Evolutionary conservation across 2,113 vertebrate genomes (phyloP).

Genomic region (Hippocampus guttulatus): DNA sequence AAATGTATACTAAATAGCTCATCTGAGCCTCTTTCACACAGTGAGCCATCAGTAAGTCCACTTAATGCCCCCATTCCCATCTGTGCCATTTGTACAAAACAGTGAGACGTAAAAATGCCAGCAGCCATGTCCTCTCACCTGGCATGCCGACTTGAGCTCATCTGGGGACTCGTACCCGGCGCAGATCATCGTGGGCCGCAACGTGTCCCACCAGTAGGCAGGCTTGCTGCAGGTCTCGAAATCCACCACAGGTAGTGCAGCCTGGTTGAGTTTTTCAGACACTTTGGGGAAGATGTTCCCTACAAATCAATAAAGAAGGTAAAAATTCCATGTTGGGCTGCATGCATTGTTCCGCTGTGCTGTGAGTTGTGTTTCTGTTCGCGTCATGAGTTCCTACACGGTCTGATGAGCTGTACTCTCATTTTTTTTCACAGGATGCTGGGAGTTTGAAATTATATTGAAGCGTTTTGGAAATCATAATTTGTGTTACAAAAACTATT

Average conservation of each 20-base stretch:
- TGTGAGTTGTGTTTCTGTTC: neutral
- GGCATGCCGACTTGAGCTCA: constrained; percentile 70
- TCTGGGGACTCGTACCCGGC: constrained; percentile 66
- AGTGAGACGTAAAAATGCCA: neutral
- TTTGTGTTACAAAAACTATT: no score
- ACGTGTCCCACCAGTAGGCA: constrained; percentile 61
- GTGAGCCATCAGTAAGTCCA: neutral
- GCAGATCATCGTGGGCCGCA: constrained; percentile 70
- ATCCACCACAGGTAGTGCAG: constrained; percentile 60
- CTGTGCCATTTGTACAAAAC: neutral
- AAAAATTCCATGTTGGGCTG: neutral
- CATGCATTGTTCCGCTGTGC: neutral
- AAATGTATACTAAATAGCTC: neutral
- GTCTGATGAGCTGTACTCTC: no score
- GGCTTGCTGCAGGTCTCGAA: constrained; percentile 69
- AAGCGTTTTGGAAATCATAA: no score
- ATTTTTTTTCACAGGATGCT: no score
- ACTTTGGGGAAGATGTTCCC: constrained; percentile 50
- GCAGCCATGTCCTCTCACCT: constrained; percentile 42
- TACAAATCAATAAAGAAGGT: constrained; percentile 10
- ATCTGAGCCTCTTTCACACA: neutral
- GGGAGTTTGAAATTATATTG: no score
- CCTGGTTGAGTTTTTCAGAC: constrained; percentile 60
- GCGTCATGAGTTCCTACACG: neutral
- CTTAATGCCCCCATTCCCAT: neutral